phyloP scores from a whole-genome alignment of 1,140 invertebrate genomes.

The Sitodiplosis mosellana region DNA sequence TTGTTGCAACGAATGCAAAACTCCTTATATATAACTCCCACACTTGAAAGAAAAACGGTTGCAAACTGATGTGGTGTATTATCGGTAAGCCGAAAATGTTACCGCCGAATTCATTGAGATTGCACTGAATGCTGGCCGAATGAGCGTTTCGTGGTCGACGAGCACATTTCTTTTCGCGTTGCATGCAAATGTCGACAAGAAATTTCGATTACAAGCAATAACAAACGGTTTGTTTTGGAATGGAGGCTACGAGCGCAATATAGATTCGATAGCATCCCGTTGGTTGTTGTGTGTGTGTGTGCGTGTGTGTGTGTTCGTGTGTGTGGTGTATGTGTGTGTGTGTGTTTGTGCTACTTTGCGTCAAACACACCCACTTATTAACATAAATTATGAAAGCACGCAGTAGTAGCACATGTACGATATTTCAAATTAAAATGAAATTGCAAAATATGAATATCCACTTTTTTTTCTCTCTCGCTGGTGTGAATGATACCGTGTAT shows the following conservation, averaged over 20 bases:
- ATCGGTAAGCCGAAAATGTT: background rate
- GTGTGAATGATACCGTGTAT: too few relatives aligned
- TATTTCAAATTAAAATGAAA: too few relatives aligned
- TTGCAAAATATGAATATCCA: too few relatives aligned
- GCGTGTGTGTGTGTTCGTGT: background rate
- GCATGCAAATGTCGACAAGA: background rate
- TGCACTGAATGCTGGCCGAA: too few relatives aligned
- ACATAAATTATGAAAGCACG: background rate
- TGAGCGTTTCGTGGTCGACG: too few relatives aligned
- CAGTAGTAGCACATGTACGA: too few relatives aligned
- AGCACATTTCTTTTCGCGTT: too few relatives aligned
- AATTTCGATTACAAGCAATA: background rate
- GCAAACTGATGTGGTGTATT: background rate
- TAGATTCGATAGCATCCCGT: background rate
- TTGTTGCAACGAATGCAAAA: too few relatives aligned
- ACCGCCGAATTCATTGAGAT: background rate
- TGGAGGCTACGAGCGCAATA: background rate
- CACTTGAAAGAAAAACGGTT: too few relatives aligned
- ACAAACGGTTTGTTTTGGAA: background rate
- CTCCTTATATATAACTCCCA: too few relatives aligned
- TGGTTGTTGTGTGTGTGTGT: background rate
- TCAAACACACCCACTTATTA: slow-evolving; percentile 2
- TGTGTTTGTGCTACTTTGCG: background rate
- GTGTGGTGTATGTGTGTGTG: background rate
- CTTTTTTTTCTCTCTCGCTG: too few relatives aligned